Percentiles rank a stretch among this genome's conserved stretches.
Conservation (phyloP, 2,113 vertebrate genomes). For the Dipodomys merriami region DNA sequence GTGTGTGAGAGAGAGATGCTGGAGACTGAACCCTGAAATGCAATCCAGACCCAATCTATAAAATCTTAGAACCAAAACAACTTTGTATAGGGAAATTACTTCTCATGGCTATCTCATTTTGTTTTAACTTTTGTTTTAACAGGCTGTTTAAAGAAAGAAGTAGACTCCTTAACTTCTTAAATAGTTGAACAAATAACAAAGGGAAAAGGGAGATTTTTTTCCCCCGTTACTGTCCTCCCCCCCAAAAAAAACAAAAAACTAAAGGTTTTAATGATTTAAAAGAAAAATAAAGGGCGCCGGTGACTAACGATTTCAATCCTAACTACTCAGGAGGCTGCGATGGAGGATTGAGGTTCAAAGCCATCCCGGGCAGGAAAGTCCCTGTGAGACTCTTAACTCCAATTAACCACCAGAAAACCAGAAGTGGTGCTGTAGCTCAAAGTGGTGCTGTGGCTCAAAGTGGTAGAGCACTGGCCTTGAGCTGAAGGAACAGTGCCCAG, state of each 20-base stretch:
- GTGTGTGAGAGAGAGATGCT: neutral
- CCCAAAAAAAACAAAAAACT: neutral
- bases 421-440: too few relatives aligned
- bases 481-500: too few relatives aligned
- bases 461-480: too few relatives aligned
- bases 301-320: too few relatives aligned
- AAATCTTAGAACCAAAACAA: constrained; percentile 37
- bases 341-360: too few relatives aligned
- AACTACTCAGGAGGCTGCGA: too few relatives aligned
- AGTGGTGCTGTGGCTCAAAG: too few relatives aligned
- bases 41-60: neutral
- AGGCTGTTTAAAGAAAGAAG: neutral
- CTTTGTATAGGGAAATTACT: constrained; percentile 7
- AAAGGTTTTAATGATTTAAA: neutral
- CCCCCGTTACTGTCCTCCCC: neutral
- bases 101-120: constrained; percentile 19
- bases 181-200: constrained; percentile 45
- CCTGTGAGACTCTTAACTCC: too few relatives aligned
- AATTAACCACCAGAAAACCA: too few relatives aligned
- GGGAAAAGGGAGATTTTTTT: neutral
- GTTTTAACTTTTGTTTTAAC: neutral
- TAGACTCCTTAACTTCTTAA: neutral
- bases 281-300: too few relatives aligned
- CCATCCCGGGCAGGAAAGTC: too few relatives aligned
- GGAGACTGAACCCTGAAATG: neutral